phyloP scores from a whole-genome alignment of 2,113 vertebrate genomes.

The Castor canadensis region DNA sequence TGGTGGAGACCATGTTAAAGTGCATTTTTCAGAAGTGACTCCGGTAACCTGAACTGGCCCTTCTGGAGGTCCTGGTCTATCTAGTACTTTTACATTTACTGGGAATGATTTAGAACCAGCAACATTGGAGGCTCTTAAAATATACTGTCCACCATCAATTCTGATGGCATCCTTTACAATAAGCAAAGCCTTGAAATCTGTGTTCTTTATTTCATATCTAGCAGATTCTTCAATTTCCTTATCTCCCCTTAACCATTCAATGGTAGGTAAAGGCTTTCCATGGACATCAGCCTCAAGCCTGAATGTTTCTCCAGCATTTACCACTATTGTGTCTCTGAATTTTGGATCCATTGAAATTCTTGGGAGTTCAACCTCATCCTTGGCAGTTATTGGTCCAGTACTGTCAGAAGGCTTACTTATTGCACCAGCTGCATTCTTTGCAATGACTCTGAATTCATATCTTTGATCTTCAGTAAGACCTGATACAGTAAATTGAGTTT shows the following conservation, averaged over 20 bases:
- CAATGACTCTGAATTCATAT: slow-evolving; percentile 98
- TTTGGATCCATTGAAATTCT: slow-evolving; percentile 97
- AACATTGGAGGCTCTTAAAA: slow-evolving; percentile 92
- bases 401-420: slow-evolving; percentile 97
- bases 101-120: slow-evolving; percentile 93
- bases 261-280: slow-evolving; percentile 94
- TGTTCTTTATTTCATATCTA: slow-evolving; percentile 94
- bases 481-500: slow-evolving; percentile 96
- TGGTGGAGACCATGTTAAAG: slow-evolving; percentile 92
- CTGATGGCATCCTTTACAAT: slow-evolving; percentile 94
- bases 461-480: slow-evolving; percentile 96
- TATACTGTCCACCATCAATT: slow-evolving; percentile 93
- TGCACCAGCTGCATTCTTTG: slow-evolving; percentile 96
- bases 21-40: slow-evolving; percentile 94
- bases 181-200: slow-evolving; percentile 92
- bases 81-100: slow-evolving; percentile 95
- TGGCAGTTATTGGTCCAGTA: slow-evolving; percentile 95
- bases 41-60: slow-evolving; percentile 93
- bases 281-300: slow-evolving; percentile 95
- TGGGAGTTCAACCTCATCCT: slow-evolving; percentile 94
- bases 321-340: slow-evolving; percentile 92
- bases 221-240: slow-evolving; percentile 93
- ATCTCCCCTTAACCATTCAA: slow-evolving; percentile 95
- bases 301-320: slow-evolving; percentile 96
- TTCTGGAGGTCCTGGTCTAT: slow-evolving; percentile 93